Base-by-base conservation (phyloP, 2,888 invertebrate genomes). In the Anthrax anthrax region DNA sequence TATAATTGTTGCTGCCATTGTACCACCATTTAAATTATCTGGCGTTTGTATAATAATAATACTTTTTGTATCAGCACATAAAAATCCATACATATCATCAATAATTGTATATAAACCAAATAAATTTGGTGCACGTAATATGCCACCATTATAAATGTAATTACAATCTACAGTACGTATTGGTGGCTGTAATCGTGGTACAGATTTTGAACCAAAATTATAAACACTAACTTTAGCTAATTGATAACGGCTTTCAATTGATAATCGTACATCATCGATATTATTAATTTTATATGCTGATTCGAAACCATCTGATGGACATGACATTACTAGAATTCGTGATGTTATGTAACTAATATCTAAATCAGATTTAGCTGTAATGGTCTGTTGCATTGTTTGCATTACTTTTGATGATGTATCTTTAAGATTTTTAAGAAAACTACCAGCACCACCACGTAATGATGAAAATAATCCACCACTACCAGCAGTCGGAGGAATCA, bases 341-440 rank as follows among this genome's bases (percentile, higher is more conserved):
- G 91, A 88, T 12, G 95, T 95, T 52, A 96, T 79, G 66, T 92
- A 92, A 61, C 84, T 88, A 46, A 94, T 83, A 63, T 96, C 95
- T 60, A 95, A 70, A 67, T 94, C 94, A 43, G 81, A 81, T 56
- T 87, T 75, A 32, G 84, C 85, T n/a, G n/a, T n/a, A 67, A 91
- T 90, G 40, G 84, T 81, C 77, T 90, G 89, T 65, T 91, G 91
- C 53, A 96, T 89, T 36, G 92, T 89, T 64, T 95, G 91, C 83
- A 96, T 94, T 38, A 97, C 92, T 73, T 94, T 95, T 36, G 84
- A 84, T 18, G 95, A 92, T 0, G 94, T 95, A 60, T 96, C 96
- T 65, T 92, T 94, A 27, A 97, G 71, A 62, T 94, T 95, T 60
- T 91, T 92, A 50, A 96, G 73, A 58, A 95, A 81, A 60, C 82